A percentile compares a stretch with the other conserved stretches of the same genome.
These are phyloP conservation scores for Panthera uncia DNA, from an alignment of 2,113 vertebrate species.

Conservation along the genomic window DNA sequence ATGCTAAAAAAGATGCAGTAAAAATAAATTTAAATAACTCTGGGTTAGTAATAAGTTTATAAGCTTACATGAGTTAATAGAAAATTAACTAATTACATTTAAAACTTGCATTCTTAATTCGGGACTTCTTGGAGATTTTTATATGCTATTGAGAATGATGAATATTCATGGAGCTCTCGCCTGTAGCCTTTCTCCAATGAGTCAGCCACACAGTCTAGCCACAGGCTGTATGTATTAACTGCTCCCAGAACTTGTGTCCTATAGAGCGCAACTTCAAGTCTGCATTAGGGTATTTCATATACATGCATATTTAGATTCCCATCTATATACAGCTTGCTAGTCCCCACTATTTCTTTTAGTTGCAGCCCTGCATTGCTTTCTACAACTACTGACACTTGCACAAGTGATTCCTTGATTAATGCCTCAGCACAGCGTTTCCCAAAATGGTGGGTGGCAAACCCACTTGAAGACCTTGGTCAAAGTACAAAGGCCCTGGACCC, in stretches of 20 bases:
- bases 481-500: neutral
- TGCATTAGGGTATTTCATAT: neutral
- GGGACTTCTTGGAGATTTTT: slow-evolving; percentile 4
- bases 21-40: neutral
- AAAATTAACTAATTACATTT: slow-evolving; percentile 13
- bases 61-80: neutral
- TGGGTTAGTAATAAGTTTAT: neutral
- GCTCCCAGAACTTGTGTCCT: neutral
- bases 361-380: neutral
- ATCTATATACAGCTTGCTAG: neutral
- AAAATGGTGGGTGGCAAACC: neutral
- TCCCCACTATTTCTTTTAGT: neutral
- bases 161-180: slow-evolving; percentile 3
- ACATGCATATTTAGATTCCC: neutral
- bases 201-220: neutral
- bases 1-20: neutral
- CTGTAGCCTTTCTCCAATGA: neutral
- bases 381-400: neutral
- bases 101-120: slow-evolving; percentile 15
- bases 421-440: neutral
- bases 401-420: neutral
- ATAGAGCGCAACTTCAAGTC: neutral
- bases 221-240: neutral
- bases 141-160: neutral
- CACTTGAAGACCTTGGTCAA: neutral